These are phyloP conservation scores for Istiophorus platypterus DNA, from an alignment of 2,113 vertebrate genomes.

Conservation along the genomic window DNA sequence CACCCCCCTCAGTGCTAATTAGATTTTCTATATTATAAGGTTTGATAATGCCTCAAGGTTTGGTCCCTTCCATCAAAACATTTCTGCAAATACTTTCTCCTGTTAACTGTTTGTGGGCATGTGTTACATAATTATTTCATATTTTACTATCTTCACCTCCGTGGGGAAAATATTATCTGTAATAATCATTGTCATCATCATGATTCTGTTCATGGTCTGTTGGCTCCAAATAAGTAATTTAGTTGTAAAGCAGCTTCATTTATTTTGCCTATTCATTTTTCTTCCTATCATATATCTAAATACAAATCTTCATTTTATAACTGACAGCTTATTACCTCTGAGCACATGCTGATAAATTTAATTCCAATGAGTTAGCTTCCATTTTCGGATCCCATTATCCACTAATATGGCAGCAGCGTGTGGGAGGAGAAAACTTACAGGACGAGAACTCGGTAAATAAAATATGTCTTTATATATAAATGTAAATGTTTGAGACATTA, in stretches of 20 bases:
- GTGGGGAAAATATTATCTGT: conserved; percentile 79
- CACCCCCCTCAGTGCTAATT: conserved; percentile 73
- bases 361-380: conserved; percentile 86
- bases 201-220: conserved; percentile 79
- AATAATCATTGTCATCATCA: conserved; percentile 83
- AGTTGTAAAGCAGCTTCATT: conserved; percentile 85
- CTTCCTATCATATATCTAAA: conserved; percentile 88
- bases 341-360: conserved; percentile 88
- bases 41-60: conserved; percentile 77
- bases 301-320: conserved; percentile 88
- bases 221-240: conserved; percentile 86
- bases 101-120: conserved; percentile 69
- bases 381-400: conserved; percentile 86
- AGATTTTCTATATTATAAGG: conserved; percentile 77
- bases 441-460: conserved; percentile 49
- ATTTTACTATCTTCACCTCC: conserved; percentile 79
- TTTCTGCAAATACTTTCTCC: conserved; percentile 60
- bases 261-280: conserved; percentile 85
- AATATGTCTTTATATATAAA: conserved; percentile 46
- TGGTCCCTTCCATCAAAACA: conserved; percentile 67
- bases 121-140: conserved; percentile 77
- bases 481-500: conserved; percentile 7
- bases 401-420: conserved; percentile 78
- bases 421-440: conserved; percentile 69
- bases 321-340: conserved; percentile 89